These are phyloP conservation scores for Nipponacmea schrenckii DNA, from an alignment of 2,888 invertebrate genomes.

Conservation along the genomic window DNA sequence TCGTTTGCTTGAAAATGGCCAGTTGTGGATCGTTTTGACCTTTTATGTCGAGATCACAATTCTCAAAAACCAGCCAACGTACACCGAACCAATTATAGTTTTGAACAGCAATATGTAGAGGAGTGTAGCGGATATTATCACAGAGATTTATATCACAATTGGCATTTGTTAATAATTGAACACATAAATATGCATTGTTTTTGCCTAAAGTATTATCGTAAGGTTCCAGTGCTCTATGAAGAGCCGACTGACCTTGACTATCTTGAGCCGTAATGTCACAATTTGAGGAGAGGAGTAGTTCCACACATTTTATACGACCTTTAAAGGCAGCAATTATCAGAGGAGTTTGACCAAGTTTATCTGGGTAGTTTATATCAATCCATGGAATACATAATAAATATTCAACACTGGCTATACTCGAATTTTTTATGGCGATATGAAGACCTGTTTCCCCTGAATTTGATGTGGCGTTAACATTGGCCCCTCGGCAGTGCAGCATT, in stretches of 20 bases:
- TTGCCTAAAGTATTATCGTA: not conserved
- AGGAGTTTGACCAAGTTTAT: constrained; percentile 1
- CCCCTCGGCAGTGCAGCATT: not conserved
- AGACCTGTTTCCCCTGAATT: not conserved
- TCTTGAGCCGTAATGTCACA: not conserved
- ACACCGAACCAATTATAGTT: not conserved
- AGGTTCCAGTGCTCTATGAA: not conserved
- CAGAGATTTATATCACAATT: not conserved
- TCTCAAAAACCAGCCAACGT: not conserved
- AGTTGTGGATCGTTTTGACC: not conserved
- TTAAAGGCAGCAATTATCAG: not conserved
- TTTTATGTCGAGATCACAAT: not conserved
- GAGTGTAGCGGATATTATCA: not conserved
- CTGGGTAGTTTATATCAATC: not conserved
- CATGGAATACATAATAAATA: not conserved
- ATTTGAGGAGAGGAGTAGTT: not conserved
- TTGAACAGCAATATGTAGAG: not conserved
- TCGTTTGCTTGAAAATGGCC: not conserved
- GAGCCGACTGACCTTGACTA: not conserved
- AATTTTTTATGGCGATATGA: not conserved
- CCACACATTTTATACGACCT: not conserved
- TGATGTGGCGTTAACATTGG: not conserved
- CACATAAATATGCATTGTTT: not conserved
- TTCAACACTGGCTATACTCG: not conserved
- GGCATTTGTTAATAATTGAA: not conserved